Evolutionary conservation across 2,113 vertebrate genomes (phyloP).

Genomic region (Tyto alba): DNA sequence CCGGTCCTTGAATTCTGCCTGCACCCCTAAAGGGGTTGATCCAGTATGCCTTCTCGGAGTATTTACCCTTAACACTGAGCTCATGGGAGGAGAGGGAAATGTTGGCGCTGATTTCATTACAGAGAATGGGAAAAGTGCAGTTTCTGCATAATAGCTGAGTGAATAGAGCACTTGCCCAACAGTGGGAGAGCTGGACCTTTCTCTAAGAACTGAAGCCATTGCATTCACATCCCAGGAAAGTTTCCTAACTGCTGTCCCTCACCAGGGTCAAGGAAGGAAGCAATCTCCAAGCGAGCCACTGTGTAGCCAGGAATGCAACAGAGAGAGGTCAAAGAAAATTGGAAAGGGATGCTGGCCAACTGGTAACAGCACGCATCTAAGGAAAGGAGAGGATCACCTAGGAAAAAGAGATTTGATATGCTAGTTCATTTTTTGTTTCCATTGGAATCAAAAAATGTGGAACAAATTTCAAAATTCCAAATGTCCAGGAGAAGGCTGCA

Average conservation of each 20-base stretch:
- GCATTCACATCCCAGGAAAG: neutral
- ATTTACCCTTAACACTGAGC: neutral
- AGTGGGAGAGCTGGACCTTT: neutral
- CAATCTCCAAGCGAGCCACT: neutral
- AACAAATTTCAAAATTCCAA: neutral
- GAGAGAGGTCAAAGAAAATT: neutral
- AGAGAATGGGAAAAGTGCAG: neutral
- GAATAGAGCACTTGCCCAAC: neutral
- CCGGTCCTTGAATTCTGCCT: neutral
- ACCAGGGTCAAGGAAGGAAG: neutral
- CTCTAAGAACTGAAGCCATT: neutral
- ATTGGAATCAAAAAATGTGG: neutral
- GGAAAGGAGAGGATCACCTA: neutral
- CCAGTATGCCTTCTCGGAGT: accelerated
- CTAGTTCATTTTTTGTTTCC: neutral
- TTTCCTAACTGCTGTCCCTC: neutral
- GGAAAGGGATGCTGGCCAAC: neutral
- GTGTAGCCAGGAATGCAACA: neutral
- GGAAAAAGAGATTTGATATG: neutral
- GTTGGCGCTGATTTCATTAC: neutral
- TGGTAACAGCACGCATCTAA: neutral
- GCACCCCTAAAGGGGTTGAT: neutral
- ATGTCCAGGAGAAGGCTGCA: neutral
- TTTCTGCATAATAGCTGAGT: neutral
- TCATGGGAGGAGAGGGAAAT: neutral